Percentiles rank a stretch among this genome's conserved stretches.
These are phyloP conservation scores for Crossaster papposus DNA, from an alignment of 53 echinoderm and acorn worm genomes.

Conservation along the genomic window DNA sequence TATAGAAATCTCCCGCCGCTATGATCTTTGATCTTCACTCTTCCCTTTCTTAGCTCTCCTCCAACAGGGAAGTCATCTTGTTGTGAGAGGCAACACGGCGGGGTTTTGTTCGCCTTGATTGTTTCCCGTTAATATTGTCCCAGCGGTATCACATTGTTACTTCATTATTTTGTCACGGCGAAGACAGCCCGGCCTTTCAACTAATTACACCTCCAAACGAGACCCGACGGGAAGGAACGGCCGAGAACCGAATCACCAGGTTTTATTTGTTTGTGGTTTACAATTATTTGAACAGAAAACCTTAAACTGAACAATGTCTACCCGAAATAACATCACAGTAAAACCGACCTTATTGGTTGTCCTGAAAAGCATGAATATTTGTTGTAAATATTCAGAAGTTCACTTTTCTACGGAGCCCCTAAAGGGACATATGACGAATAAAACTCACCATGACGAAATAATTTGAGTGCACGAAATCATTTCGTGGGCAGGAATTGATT, in stretches of 20 bases:
- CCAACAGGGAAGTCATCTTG: constrained; percentile 11
- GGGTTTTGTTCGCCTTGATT: neutral
- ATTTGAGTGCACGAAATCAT: too few species aligned
- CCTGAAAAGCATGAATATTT: too few species aligned
- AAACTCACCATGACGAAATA: too few species aligned
- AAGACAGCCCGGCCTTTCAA: neutral
- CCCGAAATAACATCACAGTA: too few species aligned
- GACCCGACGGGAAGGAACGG: neutral
- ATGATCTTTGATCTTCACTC: constrained; percentile 10
- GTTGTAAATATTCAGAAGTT: too few species aligned
- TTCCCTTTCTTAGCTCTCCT: constrained; percentile 21
- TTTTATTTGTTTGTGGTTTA: neutral
- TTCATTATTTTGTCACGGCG: constrained; percentile 2
- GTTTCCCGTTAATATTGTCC: neutral
- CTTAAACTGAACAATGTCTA: neutral
- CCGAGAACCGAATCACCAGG: neutral
- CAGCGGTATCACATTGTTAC: neutral
- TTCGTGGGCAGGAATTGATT: too few species aligned
- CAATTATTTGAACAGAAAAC: neutral
- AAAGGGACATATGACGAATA: too few species aligned
- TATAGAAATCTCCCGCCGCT: neutral
- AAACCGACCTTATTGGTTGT: too few species aligned
- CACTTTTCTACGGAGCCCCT: too few species aligned
- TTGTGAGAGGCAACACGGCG: neutral
- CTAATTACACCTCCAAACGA: constrained; percentile 8